Evolutionary conservation across 2,113 vertebrate species (phyloP).

Genomic region (Muntiacus reevesi): DNA sequence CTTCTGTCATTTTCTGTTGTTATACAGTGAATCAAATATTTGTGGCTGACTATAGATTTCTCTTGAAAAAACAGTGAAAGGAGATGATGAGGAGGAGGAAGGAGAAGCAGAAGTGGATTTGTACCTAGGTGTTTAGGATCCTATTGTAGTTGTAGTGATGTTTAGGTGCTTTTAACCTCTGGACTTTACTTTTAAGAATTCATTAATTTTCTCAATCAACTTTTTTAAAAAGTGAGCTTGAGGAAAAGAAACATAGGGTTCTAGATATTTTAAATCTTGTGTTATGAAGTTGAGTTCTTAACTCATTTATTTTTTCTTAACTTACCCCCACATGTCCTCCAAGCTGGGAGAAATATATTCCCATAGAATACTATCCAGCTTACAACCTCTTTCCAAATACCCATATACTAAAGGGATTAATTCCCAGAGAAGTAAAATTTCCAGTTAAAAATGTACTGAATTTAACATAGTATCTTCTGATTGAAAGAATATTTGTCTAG

Average conservation of each 20-base stretch:
- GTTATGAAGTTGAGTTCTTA: neutral
- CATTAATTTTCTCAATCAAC: neutral
- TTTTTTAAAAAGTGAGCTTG: neutral
- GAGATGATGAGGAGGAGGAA: neutral
- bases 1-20: slow-evolving; percentile 39
- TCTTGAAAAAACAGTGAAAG: neutral
- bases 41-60: slow-evolving; percentile 39
- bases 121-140: neutral
- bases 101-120: neutral
- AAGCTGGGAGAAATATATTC: neutral
- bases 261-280: neutral
- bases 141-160: neutral
- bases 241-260: neutral
- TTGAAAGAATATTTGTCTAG: neutral
- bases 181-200: neutral
- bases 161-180: neutral
- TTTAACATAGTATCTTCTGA: neutral
- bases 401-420: neutral
- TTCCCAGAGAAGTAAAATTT: neutral
- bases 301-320: neutral
- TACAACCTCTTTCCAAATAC: neutral
- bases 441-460: neutral
- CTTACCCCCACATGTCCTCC: neutral
- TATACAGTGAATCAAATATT: slow-evolving; percentile 43
- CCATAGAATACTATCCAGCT: neutral